Evolutionary conservation across 2,113 vertebrate species (phyloP).

Genomic region (Ancistrus triradiatus): DNA sequence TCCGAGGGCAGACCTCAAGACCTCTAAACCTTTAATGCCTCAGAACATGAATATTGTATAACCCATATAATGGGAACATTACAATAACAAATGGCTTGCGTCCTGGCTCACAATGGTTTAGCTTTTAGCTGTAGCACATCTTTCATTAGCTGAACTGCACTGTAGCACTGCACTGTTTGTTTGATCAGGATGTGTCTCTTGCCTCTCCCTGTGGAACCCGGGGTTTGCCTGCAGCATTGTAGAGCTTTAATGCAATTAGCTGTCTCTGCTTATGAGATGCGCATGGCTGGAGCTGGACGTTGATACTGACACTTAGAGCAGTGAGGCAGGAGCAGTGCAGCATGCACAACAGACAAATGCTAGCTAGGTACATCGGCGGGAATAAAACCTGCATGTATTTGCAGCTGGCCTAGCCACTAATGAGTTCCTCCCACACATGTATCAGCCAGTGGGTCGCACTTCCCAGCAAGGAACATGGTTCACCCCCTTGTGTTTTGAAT

Average conservation of each 20-base stretch:
- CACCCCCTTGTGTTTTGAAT: constrained; percentile 44
- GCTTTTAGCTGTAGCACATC: constrained; percentile 6
- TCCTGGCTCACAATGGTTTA: background rate
- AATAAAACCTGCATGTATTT: constrained; percentile 18
- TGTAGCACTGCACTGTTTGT: background rate
- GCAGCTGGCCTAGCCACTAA: constrained; percentile 30
- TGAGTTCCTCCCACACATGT: constrained; percentile 38
- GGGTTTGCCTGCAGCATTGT: constrained; percentile 31
- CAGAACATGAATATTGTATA: background rate
- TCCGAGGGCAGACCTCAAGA: background rate
- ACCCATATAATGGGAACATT: background rate
- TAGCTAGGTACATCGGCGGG: background rate
- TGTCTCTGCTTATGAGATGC: constrained; percentile 30
- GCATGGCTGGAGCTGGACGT: constrained; percentile 17
- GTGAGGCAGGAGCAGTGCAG: too few species aligned
- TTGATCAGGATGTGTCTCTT: constrained; percentile 4
- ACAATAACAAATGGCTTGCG: background rate
- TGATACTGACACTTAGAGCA: constrained; percentile 25
- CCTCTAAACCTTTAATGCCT: background rate
- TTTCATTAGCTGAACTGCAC: too few species aligned
- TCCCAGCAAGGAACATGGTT: constrained; percentile 28
- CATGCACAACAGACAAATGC: constrained; percentile 3
- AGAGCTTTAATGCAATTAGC: constrained; percentile 41
- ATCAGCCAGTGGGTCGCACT: constrained; percentile 14
- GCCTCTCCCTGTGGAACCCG: constrained; percentile 27